Base-by-base conservation (phyloP, 2,797 vertebrate species). In the Pipistrellus nathusii region DNA sequence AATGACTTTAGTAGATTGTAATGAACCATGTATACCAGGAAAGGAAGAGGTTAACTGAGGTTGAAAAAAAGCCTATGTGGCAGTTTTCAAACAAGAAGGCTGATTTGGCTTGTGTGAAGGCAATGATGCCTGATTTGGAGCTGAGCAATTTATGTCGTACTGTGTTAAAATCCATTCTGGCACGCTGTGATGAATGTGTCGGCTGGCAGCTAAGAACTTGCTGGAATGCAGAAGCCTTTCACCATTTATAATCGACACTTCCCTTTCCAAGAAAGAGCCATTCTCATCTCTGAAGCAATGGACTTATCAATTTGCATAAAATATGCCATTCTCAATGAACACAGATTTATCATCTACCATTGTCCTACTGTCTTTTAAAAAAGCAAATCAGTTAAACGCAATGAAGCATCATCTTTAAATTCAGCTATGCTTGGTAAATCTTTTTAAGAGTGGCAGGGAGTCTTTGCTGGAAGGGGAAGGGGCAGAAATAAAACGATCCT, bases 11-110 rank as follows among this genome's bases (percentile, higher is more conserved):
- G 71, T 30, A 44, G 78, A 72, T 8, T 82, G 10, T 44, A 78
- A 80, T 62, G 64, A 93, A 80, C 48, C 9, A 1, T 46, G 20
- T 27, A 53, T n/a, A 72, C 6, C 20, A 80, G 76, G 53, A 85
- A 91, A 90, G 44, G 62, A 92, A 92, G 86, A 91, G 81, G 51
- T 96, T 97, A 91, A 92, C 64, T 90, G 38, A 73, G 30, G 8
- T 59, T 95, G 81, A 48, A 84, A 78, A 59, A 91, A 48, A 32
- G 38, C 32, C 57, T 86, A 76, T 90, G 44, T 86, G 71, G 59
- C 93, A 95, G 92, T 95, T 97, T 96, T 88, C 90, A 95, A 96
- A 95, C 53, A 94, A 94, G 87, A 78, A 93, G 73, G 69, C 66
- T 35, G 88, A 93, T 85, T 92, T 96, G 94, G 88, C 75, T 93